These are phyloP conservation scores for Pelosia muscerda DNA, from an alignment of 2,888 invertebrate genomes.

Conservation along the genomic window DNA sequence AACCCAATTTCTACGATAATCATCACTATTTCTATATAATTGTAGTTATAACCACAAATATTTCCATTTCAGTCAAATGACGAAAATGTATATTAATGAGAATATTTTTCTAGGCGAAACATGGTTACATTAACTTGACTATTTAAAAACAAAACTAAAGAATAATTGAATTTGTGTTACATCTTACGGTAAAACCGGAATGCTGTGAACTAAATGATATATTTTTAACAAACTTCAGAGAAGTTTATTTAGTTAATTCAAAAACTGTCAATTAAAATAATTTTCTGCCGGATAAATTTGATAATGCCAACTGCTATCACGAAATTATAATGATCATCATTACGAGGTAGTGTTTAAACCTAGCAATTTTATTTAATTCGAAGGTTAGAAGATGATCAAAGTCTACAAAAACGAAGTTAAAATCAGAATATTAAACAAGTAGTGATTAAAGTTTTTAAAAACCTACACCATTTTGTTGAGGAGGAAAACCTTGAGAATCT, in stretches of 20 bases:
- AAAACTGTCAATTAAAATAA: slow-evolving; percentile 4
- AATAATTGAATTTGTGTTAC: background rate
- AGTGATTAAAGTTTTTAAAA: slow-evolving; percentile 47
- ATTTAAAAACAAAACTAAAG: slow-evolving; percentile 24
- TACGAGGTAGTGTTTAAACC: slow-evolving; percentile 11
- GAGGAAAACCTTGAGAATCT: slow-evolving; percentile 58
- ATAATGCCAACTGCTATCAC: slow-evolving; percentile 1
- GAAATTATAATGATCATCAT: slow-evolving; percentile 16
- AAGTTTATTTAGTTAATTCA: slow-evolving; percentile 6
- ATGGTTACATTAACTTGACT: slow-evolving; percentile 3
- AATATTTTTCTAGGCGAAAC: slow-evolving; percentile 1
- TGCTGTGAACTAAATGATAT: background rate
- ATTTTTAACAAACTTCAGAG: slow-evolving; percentile 17
- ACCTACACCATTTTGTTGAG: slow-evolving; percentile 37
- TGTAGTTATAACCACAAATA: background rate
- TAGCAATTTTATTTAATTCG: slow-evolving; percentile 32
- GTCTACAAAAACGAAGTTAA: slow-evolving; percentile 41
- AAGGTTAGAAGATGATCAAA: slow-evolving; percentile 18
- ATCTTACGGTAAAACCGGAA: background rate
- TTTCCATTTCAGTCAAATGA: background rate
- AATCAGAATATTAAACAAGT: slow-evolving; percentile 40
- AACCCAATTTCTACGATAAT: background rate
- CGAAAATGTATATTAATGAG: slow-evolving; percentile 4
- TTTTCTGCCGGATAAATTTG: background rate
- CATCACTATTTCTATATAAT: slow-evolving; percentile 1